Conservation (phyloP, 2,113 vertebrate genomes). For the Tragelaphus buxtoni region DNA sequence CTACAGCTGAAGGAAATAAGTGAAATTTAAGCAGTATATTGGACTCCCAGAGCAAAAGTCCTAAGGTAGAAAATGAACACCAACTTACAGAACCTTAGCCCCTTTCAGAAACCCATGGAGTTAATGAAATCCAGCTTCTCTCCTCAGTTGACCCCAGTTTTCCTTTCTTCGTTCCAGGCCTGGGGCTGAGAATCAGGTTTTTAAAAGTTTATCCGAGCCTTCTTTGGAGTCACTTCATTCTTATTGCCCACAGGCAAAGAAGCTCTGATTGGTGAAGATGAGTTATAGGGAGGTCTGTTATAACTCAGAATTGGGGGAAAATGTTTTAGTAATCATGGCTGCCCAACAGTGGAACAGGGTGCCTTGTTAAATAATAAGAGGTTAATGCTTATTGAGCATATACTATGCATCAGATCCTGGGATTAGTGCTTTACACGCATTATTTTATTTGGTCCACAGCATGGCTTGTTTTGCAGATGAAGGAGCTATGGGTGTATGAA, state of each 20-base stretch:
- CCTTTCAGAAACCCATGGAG: conserved; percentile 43
- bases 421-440: neutral
- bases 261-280: neutral
- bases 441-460: neutral
- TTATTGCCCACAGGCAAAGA: neutral
- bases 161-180: neutral
- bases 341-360: neutral
- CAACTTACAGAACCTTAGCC: conserved; percentile 24
- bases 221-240: neutral
- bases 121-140: conserved; percentile 47
- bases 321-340: neutral
- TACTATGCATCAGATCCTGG: neutral
- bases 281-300: neutral
- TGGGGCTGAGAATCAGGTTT: conserved; percentile 6
- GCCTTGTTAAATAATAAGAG: neutral
- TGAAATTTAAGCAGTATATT: conserved; percentile 65
- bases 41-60: conserved; percentile 26
- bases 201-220: conserved; percentile 7
- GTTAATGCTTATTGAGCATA: neutral
- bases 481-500: neutral
- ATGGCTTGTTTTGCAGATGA: neutral
- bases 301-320: neutral
- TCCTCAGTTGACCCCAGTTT: conserved; percentile 41
- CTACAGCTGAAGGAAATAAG: conserved; percentile 54
- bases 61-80: conserved; percentile 55